A percentile compares a stretch with the other conserved stretches of the same genome.
These are phyloP conservation scores for Mellilla xanthometata DNA, from an alignment of 2,888 invertebrate genomes.

Conservation along the genomic window DNA sequence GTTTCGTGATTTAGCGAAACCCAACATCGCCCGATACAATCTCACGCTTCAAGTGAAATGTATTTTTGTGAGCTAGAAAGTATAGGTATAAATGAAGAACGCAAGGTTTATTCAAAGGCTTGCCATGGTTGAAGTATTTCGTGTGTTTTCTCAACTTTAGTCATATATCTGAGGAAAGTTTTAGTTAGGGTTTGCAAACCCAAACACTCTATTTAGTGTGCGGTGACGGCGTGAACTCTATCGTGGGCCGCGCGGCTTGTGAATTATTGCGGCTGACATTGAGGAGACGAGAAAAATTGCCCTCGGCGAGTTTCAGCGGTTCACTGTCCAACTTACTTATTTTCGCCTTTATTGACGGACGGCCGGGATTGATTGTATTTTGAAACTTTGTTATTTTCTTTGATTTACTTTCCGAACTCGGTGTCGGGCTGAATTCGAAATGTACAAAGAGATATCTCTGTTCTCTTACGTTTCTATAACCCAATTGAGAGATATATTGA, in stretches of 20 bases:
- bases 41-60: constrained; percentile 2
- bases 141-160: constrained; percentile 1
- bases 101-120: too few relatives aligned
- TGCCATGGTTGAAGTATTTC: not conserved
- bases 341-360: constrained; percentile 36
- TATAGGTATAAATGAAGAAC: too few relatives aligned
- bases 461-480: too few relatives aligned
- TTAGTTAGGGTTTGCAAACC: constrained; percentile 7
- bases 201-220: constrained; percentile 13
- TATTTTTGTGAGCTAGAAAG: not conserved
- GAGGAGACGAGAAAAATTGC: constrained; percentile 68
- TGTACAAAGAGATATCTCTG: too few relatives aligned
- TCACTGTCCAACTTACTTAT: constrained; percentile 45
- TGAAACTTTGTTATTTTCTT: constrained; percentile 14
- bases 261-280: constrained; percentile 68
- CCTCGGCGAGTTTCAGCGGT: constrained; percentile 48
- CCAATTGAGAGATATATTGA: too few relatives aligned
- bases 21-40: constrained; percentile 6
- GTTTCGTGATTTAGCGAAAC: constrained; percentile 25
- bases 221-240: constrained; percentile 20
- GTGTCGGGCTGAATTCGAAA: not conserved
- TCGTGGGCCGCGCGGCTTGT: constrained; percentile 35
- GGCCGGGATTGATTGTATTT: constrained; percentile 34
- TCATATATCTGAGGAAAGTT: constrained; percentile 7
- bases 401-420: not conserved